Base-by-base conservation (phyloP, 23 tunicate species). In the Clavelina lepadiformis region DNA sequence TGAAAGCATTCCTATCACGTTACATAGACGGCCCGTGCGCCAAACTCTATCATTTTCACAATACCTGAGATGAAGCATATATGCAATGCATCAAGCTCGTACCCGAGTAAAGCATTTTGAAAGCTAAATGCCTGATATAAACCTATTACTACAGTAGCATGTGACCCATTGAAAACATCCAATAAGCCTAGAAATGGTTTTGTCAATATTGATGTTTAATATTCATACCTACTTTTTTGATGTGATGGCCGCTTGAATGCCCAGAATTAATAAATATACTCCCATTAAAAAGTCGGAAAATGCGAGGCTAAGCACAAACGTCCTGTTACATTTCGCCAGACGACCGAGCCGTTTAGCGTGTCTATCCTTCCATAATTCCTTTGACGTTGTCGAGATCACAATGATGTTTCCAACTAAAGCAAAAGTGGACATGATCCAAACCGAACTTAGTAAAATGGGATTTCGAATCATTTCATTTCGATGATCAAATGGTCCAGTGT, bases 251-350 rank as follows among this genome's bases (percentile, higher is more conserved):
- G 50, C 45, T 47, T 55, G 51, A 30, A 78, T 58, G 7, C 67
- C 84, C 22, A 78, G 49, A 28, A 57, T 69, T 5, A 89, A 38
- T 35, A 89, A 55, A 30, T 85, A 70, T 61, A 89, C 26, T 13
- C 97, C 97, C 97, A 81, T 89, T 63, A 89, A 32, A 25, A 89
- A 76, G 53, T 89, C 97, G 24, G 97, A 73, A n/a, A 74, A 32
- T 0, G 97, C 79, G 3, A 89, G 72, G 37, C 81, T 80, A 1
- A 75, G 46, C 15, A 89, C 97, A 53, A 89, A 70, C 7, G 71
- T 75, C 56, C 97, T 50, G 36, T 89, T 89, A 58, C 89, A 89
- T 34, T 81, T 89, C 1, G 97, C 97, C 55, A 77, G 79, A 28
- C 81, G 38, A 46, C 97, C 97, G 3, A 89, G 75, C 50, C 53